phyloP scores from a whole-genome alignment of 1,140 invertebrate species.

The Camponotus vicinus region DNA sequence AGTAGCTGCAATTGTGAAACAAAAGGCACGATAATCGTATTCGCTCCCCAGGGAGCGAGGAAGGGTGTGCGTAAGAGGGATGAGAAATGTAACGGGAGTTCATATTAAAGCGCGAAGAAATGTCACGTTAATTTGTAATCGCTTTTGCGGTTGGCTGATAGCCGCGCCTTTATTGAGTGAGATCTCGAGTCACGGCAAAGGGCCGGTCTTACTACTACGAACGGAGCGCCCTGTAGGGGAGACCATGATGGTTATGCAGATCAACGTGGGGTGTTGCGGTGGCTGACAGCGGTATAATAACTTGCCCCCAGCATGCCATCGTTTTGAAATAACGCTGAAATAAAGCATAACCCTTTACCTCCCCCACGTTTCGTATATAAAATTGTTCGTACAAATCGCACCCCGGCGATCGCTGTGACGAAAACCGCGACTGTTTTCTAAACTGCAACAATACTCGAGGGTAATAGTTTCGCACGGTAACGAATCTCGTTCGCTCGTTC shows the following conservation, averaged over 20 bases:
- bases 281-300: constrained; percentile 80
- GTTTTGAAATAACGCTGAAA: constrained; percentile 65
- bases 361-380: background rate
- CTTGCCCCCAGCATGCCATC: constrained; percentile 57
- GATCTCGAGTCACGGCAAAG: constrained; percentile 67
- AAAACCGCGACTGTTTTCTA: constrained; percentile 9
- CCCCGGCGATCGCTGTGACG: constrained; percentile 44
- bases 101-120: constrained; percentile 82
- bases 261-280: constrained; percentile 76
- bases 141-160: constrained; percentile 80
- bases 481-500: constrained; percentile 1
- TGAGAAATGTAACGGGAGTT: constrained; percentile 65
- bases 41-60: constrained; percentile 73
- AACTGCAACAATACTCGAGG: constrained; percentile 12
- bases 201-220: constrained; percentile 29
- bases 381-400: constrained; percentile 32
- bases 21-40: constrained; percentile 85
- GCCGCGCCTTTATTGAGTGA: constrained; percentile 76
- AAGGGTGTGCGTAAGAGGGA: constrained; percentile 25
- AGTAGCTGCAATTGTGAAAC: constrained; percentile 80
- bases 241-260: constrained; percentile 81
- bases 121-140: constrained; percentile 84
- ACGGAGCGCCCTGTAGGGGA: constrained; percentile 53
- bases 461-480: background rate
- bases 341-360: constrained; percentile 68